Evolutionary conservation across 2,888 invertebrate species (phyloP).

Genomic region (Temnothorax ravouxi): DNA sequence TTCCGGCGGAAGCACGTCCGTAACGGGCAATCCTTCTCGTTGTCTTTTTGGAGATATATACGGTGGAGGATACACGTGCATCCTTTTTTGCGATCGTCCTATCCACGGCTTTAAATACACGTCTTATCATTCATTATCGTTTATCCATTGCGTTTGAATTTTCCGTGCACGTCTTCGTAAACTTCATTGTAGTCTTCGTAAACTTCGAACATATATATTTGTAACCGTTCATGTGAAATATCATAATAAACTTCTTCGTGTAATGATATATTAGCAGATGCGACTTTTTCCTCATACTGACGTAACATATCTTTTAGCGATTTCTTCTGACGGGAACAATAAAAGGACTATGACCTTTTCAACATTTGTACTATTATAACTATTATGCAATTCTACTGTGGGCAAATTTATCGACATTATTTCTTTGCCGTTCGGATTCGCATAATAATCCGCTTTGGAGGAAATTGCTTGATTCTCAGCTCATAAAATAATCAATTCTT

Average conservation of each 20-base stretch:
- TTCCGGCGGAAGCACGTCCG: constrained; percentile 68
- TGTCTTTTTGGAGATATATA: constrained; percentile 30
- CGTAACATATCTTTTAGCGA: background rate
- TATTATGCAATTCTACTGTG: background rate
- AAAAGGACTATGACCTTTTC: background rate
- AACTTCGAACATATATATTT: background rate
- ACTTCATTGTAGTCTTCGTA: too few species aligned
- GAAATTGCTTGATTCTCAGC: background rate
- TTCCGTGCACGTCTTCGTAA: background rate
- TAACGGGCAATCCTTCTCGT: constrained; percentile 54
- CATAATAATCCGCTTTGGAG: background rate
- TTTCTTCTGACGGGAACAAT: background rate
- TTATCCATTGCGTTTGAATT: background rate
- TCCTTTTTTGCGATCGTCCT: background rate
- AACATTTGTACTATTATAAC: background rate
- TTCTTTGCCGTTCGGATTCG: background rate
- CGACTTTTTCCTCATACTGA: background rate
- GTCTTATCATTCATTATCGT: background rate
- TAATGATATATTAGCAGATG: background rate
- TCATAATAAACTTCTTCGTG: background rate
- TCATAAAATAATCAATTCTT: background rate
- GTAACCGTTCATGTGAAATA: background rate
- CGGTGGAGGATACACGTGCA: constrained; percentile 1
- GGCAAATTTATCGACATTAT: background rate
- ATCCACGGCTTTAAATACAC: background rate